Base-by-base conservation (phyloP, 2,888 invertebrate species). In the Drosophila nigritarsus region DNA sequence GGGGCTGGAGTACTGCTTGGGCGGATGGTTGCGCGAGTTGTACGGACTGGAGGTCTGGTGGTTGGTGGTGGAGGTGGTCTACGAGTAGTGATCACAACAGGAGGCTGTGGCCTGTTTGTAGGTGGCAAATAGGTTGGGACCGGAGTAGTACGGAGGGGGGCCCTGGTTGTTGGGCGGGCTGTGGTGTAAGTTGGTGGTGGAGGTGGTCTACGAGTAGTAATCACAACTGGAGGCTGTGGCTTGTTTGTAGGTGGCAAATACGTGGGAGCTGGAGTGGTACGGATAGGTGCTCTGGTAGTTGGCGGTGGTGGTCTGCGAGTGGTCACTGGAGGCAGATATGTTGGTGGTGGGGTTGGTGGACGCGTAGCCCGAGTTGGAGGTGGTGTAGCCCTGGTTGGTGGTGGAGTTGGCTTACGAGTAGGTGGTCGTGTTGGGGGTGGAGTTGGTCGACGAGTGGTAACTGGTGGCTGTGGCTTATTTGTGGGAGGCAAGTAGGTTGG, bases 281-380 rank as follows among this genome's bases (percentile, higher is more conserved):
- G 75, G 1, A 36, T n/a, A 11, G 40, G 2, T 9, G 61, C 24
- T 20, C 66, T 63, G 1, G 72, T 64, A 15, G 65, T 38, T 13
- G 59, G 73, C 3, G 76, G 70, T 87, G 91, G 30, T 56, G 66
- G 72, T 1, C 63, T 56, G 13, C 74, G 61, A 5, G 71, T 78
- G 36, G 75, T 66, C 34, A 71, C 73, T 49, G 82, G 83, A 18
- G 80, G 64, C 73, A 80, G 59, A 8, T 65, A 78, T 0, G 88
- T 86, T n/a, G 87, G 76, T 9, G 49, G 27, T 86, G 91, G 62
- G 80, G 90, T n/a, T 85, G 78, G 29, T n/a, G 34, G 62, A 54
- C 73, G 32, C n/a, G 76, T 70, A 0, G 66, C 48, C 4, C 29
- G 38, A 82, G 90, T 20, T 85, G 78, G 27, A 1, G 34, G 62